Base-by-base conservation (phyloP, 1,140 invertebrate species). In the Paralvinella palmiformis region DNA sequence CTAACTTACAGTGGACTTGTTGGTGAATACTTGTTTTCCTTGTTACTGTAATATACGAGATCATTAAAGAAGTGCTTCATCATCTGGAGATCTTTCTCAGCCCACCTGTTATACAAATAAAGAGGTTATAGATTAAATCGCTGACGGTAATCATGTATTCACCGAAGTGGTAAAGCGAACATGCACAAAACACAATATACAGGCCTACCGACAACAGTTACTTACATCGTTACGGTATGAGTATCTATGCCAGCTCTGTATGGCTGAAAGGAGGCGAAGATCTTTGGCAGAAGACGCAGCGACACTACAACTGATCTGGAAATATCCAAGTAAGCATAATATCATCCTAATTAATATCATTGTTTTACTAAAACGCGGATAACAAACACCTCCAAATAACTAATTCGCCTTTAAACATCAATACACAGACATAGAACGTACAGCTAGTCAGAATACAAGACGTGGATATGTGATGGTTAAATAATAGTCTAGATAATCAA, bases 51-150 rank as follows among this genome's bases (percentile, higher is more conserved):
- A 55, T 79, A 73, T 17, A 81, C 72, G 13, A 87, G 72, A 73
- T 95, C 92, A 71, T 89, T 89, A 69, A 96, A 94, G 80, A 96
- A 96, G 77, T 92, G 86, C 15, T 88, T 85, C 89, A 95, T 91
- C 92, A 96, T 93, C 55, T 88, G 85, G 71, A 91, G 87, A 69
- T 94, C 89, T 41, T 88, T 85, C 72, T 96, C 92, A 3, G 92
- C 91, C 91, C 91, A 95, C 72, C 88, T 89, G 66, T 36, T 74
- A 68, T 41, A 13, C 37, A 41, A 13, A 41, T 13, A 41, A 41
- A n/a, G 10, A 13, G 10, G n/a, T 41, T 41, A 10, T 41, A n/a
- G n/a, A 44, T n/a, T 15, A 0, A n/a, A n/a, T 44, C n/a, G n/a
- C 37, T 44, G 37, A 44, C n/a, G n/a, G 37, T 44, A 44, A 44